Percentiles rank a stretch among this genome's conserved stretches.
Conservation (phyloP, 2,113 vertebrate species). For the Notiomystis cincta region DNA sequence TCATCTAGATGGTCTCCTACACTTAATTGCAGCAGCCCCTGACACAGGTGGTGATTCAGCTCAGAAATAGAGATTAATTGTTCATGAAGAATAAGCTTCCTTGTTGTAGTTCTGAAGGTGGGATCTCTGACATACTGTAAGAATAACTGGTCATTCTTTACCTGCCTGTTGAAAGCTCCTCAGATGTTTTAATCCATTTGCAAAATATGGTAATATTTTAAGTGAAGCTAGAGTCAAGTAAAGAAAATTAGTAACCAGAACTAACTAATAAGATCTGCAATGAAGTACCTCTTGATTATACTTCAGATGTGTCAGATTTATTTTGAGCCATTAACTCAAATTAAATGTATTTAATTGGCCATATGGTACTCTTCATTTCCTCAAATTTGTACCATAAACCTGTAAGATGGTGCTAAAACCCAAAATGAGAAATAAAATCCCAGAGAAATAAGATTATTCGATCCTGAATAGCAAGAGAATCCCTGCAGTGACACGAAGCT, state of each 20-base stretch:
- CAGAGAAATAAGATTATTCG: neutral
- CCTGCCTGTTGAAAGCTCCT: neutral
- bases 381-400: neutral
- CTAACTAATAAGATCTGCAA: neutral
- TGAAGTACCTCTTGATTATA: neutral
- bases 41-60: neutral
- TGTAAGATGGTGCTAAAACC: neutral
- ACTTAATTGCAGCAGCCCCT: neutral
- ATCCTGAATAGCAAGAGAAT: rapidly evolving
- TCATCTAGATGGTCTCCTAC: neutral
- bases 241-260: neutral
- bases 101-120: neutral
- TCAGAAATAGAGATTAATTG: neutral
- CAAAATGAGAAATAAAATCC: neutral
- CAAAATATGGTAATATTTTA: neutral
- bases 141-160: neutral
- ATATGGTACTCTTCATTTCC: neutral
- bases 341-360: neutral
- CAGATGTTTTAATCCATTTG: neutral
- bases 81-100: neutral
- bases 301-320: neutral
- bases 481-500: neutral
- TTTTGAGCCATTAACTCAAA: conserved; percentile 3
- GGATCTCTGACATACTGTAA: neutral
- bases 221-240: neutral